These are phyloP conservation scores for Callopanchax toddi DNA, from an alignment of 2,113 vertebrate species.

Conservation along the genomic window DNA sequence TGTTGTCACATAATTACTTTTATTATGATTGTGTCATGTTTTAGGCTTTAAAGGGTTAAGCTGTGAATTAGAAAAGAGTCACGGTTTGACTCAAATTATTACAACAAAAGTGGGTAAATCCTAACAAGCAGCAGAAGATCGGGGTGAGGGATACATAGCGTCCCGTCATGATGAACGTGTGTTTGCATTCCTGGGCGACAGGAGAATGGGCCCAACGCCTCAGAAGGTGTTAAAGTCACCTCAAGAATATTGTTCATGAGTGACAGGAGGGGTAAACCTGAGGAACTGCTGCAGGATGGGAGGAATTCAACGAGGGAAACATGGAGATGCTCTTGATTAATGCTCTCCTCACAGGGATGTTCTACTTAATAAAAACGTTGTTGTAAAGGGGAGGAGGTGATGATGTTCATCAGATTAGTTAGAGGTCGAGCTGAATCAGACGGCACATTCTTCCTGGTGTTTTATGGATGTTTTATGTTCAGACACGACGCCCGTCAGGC, in stretches of 20 bases:
- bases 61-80: too few relatives aligned
- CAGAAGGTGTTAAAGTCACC: constrained; percentile 65
- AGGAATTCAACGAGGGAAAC: constrained; percentile 25
- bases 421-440: constrained; percentile 5
- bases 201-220: constrained; percentile 64
- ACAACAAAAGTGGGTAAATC: constrained; percentile 18
- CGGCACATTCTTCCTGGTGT: constrained; percentile 14
- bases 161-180: constrained; percentile 72
- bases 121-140: constrained; percentile 42
- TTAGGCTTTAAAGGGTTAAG: too few relatives aligned
- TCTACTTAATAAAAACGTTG: constrained; percentile 4
- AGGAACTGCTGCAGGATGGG: constrained; percentile 31
- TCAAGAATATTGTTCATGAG: constrained; percentile 40
- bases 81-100: constrained; percentile 26
- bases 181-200: constrained; percentile 79
- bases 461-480: constrained; percentile 40
- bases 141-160: constrained; percentile 65
- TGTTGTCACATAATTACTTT: too few relatives aligned
- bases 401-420: constrained; percentile 8
- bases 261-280: constrained; percentile 22
- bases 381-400: constrained; percentile 9
- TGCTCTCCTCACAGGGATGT: constrained; percentile 18
- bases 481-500: constrained; percentile 30
- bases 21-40: too few relatives aligned
- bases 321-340: constrained; percentile 8